Evolutionary conservation across 2,888 invertebrate genomes (phyloP).

Genomic region (Chloromyia formosa): DNA sequence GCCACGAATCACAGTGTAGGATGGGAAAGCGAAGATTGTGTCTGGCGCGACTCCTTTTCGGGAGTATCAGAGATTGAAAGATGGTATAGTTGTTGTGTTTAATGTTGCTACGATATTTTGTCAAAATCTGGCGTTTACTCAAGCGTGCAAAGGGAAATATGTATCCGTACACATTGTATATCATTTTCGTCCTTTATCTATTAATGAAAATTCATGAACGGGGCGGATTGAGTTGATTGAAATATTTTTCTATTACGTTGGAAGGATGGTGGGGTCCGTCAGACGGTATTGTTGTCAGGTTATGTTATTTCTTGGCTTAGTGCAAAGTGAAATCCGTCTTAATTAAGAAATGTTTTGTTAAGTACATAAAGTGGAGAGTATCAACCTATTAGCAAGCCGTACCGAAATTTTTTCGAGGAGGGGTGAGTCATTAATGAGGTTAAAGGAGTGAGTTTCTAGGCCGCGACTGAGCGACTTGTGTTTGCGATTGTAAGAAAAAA

Average conservation of each 20-base stretch:
- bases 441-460: too few species aligned
- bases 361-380: background rate
- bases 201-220: conserved; percentile 34
- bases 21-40: background rate
- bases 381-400: background rate
- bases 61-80: background rate
- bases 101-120: background rate
- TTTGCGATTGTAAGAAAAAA: too few species aligned
- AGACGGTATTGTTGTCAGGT: too few species aligned
- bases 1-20: background rate
- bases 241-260: background rate
- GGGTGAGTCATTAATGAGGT: too few species aligned
- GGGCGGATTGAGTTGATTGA: conserved; percentile 1
- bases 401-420: background rate
- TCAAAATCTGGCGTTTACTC: background rate
- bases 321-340: too few species aligned
- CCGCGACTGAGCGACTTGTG: too few species aligned
- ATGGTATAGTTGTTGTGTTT: background rate
- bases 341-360: background rate
- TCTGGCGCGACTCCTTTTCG: background rate
- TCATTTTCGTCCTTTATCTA: conserved; percentile 21
- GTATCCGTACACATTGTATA: background rate
- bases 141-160: background rate
- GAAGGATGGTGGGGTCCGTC: too few species aligned
- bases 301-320: too few species aligned